phyloP scores from a whole-genome alignment of 2,888 invertebrate genomes.

The Seira sanloemensis region DNA sequence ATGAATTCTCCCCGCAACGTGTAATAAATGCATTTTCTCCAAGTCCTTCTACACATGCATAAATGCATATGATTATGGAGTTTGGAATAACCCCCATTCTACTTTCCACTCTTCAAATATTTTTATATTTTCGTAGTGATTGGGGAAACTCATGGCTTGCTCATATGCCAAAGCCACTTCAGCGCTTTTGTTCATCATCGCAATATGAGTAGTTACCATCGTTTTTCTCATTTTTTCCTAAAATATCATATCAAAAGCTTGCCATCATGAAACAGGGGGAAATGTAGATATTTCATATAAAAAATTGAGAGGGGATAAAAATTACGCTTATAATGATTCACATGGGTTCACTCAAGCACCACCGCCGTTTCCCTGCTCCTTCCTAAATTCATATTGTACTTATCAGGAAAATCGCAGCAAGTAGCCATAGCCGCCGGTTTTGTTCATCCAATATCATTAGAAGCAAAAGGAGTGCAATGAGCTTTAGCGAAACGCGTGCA shows the following conservation, averaged over 20 bases:
- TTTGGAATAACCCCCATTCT: background rate
- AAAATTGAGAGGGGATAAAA: constrained; percentile 69
- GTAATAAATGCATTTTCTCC: too few relatives aligned
- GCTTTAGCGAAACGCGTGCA: too few relatives aligned
- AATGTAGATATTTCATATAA: constrained; percentile 12
- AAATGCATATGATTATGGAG: too few relatives aligned
- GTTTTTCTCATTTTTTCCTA: too few relatives aligned
- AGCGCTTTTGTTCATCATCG: too few relatives aligned
- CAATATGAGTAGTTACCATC: too few relatives aligned
- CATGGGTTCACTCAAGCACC: constrained; percentile 67
- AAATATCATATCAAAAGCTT: too few relatives aligned
- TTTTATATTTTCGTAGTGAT: too few relatives aligned
- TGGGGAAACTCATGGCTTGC: too few relatives aligned
- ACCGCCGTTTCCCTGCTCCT: background rate
- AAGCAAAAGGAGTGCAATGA: constrained; percentile 35
- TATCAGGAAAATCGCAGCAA: constrained; percentile 39
- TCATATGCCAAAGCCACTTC: too few relatives aligned
- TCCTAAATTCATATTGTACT: constrained; percentile 43
- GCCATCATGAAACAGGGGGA: too few relatives aligned
- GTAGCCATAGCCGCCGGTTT: constrained; percentile 50
- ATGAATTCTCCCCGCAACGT: too few relatives aligned
- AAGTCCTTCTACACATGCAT: constrained; percentile 7
- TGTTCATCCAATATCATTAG: constrained; percentile 27
- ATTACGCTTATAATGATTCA: constrained; percentile 74
- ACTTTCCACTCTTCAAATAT: constrained; percentile 10